Base-by-base conservation (phyloP, 2,797 vertebrate species). In the Gila robusta region DNA sequence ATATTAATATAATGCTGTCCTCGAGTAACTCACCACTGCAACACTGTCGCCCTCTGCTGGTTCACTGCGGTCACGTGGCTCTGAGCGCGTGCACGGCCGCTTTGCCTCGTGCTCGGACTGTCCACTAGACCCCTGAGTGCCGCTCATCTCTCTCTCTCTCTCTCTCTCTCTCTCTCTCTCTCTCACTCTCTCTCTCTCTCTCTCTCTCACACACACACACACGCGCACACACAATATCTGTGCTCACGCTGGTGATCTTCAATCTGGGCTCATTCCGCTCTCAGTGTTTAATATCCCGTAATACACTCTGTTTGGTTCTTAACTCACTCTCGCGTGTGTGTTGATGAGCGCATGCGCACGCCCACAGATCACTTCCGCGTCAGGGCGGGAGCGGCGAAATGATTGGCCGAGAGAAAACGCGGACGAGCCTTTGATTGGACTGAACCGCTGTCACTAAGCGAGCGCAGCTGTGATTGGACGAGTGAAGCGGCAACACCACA, bases 11-110 rank as follows among this genome's bases (percentile, higher is more conserved):
- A 0, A 1, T 11, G 54, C 54, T n/a, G 54, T 54, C 6, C 37
- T 47, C 4, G 44, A 49, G 47, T 11, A 44, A 49, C 47, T 49
- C 47, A 91, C 90, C 89, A 91, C 90, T 74, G 89, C 77, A n/a
- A 79, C 19, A 35, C n/a, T 79, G 71, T 10, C 66, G 85, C 71
- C 85, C 69, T 74, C 73, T 76, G 8, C 35, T 9, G 76, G 37
- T 12, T 35, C 67, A n/a, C 4, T 1, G 56, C 47, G 23, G 10
- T 49, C 77, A 32, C 5, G 52, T 3, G 3, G 39, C 17, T 1
- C 12, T 14, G 47, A 47, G 19, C 49, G 52, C 2, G 32, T 56
- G 49, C 83, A 89, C 32, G 71, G 9, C 1, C 83, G 59, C 69
- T 88, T 82, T 10, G 54, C 28, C 23, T 21, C 64, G 6, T 6